Evolutionary conservation across 2,113 vertebrate genomes (phyloP), one percentile per base, ranked within the genome.

Genomic region (Rissa tridactyla): DNA sequence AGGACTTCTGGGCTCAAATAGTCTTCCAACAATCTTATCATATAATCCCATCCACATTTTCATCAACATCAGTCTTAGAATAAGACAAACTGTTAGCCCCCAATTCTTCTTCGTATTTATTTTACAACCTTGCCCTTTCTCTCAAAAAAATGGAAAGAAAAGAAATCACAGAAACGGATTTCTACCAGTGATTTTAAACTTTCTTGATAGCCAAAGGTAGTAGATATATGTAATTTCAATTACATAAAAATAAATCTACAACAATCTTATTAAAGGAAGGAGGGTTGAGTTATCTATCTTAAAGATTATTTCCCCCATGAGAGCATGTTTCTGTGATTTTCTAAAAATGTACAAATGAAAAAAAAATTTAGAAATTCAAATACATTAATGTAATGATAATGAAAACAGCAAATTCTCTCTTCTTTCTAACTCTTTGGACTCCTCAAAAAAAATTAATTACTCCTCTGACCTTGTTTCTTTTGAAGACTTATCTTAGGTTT

Each of bases 51-150:
- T 11, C 15, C 13, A 64, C 3, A 29, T 57, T 86, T 72, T 55
- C 64, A 77, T 51, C 15, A 60, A 38, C 11, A 3, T 42, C 3
- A 13, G 23, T 47, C 34, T 61, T 66, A 57, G 34, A 86, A 64
- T 15, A 62, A 57, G 1, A 46, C 18, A 15, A 60, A 1, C 3
- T 82, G 3, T 32, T n/a, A 81, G 2, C 2, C 4, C 30, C 12
- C 76, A 14, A 27, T 76, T 62, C 18, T 82, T 85, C 26, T 79
- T 76, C 34, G 23, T 32, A 54, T 12, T 82, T 88, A 32, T 80
- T 80, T 88, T 51, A 38, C 2, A 30, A 3, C 51, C 19, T 42
- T 51, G 0, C 0, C 75, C 34, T 88, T 80, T 64, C 12, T 5
- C 3, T n/a, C 4, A 51, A 87, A 58, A 30, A 57, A 46, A 20